Conservation (phyloP, 53 echinoderm and acorn worm genomes). For the Actinopyga echinites region DNA sequence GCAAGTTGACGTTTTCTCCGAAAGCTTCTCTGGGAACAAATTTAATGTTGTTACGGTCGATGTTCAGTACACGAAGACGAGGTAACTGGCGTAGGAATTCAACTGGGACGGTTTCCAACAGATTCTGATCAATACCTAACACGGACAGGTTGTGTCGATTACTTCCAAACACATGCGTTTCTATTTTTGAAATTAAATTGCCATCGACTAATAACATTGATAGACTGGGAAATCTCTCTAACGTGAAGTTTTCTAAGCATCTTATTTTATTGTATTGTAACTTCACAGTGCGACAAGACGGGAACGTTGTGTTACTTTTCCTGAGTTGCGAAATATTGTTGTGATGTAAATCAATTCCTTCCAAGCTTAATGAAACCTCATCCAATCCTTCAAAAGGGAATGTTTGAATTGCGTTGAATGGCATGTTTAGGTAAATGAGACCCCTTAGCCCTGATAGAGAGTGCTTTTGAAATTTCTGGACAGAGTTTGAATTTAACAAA, state of each 20-base stretch:
- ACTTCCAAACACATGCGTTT: neutral
- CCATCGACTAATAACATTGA: neutral
- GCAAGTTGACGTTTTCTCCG: neutral
- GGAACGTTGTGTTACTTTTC: neutral
- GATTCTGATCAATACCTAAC: neutral
- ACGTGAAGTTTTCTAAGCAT: neutral
- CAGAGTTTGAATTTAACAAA: too few species aligned
- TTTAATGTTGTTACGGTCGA: neutral
- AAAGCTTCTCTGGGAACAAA: neutral
- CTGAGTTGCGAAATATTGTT: neutral
- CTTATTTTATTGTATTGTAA: neutral
- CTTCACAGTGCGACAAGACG: neutral
- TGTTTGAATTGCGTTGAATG: too few species aligned
- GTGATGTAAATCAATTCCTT: neutral
- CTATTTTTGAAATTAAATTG: neutral
- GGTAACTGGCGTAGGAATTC: neutral
- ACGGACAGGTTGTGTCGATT: neutral
- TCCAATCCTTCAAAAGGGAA: too few species aligned
- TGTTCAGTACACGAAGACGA: neutral
- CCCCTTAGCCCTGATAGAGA: too few species aligned
- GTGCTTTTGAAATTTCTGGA: too few species aligned
- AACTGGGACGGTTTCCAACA: neutral
- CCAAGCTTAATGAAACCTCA: too few species aligned
- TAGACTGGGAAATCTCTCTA: neutral
- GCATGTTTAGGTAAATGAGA: too few species aligned